A percentile compares a stretch with the other conserved stretches of the same genome.
These are phyloP conservation scores for Unio pictorum DNA, from an alignment of 2,888 invertebrate genomes.

Conservation along the genomic window DNA sequence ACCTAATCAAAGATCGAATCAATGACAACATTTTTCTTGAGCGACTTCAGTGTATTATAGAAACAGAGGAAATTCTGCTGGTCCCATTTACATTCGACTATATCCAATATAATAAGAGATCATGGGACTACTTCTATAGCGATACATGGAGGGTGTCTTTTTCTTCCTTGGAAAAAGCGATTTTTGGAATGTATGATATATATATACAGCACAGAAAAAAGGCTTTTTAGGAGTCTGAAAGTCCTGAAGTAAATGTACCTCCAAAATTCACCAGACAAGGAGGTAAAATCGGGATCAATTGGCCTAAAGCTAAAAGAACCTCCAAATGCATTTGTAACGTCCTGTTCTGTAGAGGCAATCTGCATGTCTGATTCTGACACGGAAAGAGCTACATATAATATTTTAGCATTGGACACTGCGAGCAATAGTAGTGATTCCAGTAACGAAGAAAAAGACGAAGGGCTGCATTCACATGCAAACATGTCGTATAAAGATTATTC, in stretches of 20 bases:
- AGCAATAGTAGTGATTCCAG: too few species aligned
- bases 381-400: not conserved
- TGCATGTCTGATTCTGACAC: not conserved
- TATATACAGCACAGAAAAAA: slow-evolving; percentile 13
- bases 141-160: slow-evolving; percentile 22
- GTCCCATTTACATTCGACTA: slow-evolving; percentile 20
- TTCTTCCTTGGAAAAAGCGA: slow-evolving; percentile 17
- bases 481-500: too few species aligned
- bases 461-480: too few species aligned
- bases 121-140: slow-evolving; percentile 15
- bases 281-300: slow-evolving; percentile 5
- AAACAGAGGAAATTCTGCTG: slow-evolving; percentile 8
- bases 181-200: slow-evolving; percentile 11
- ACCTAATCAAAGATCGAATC: not conserved
- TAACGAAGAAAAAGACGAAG: too few species aligned
- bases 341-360: slow-evolving; percentile 2
- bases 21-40: slow-evolving; percentile 7
- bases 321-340: slow-evolving; percentile 10
- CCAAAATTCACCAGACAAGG: slow-evolving; percentile 8
- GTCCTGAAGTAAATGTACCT: slow-evolving; percentile 17
- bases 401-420: too few species aligned
- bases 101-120: not conserved
- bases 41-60: slow-evolving; percentile 1
- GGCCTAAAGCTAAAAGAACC: slow-evolving; percentile 14
- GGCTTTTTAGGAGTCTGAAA: slow-evolving; percentile 15